A percentile compares a stretch with the other conserved stretches of the same genome.
Evolutionary conservation across 2,113 vertebrate species (phyloP).

Genomic region (Chaetodon auriga): DNA sequence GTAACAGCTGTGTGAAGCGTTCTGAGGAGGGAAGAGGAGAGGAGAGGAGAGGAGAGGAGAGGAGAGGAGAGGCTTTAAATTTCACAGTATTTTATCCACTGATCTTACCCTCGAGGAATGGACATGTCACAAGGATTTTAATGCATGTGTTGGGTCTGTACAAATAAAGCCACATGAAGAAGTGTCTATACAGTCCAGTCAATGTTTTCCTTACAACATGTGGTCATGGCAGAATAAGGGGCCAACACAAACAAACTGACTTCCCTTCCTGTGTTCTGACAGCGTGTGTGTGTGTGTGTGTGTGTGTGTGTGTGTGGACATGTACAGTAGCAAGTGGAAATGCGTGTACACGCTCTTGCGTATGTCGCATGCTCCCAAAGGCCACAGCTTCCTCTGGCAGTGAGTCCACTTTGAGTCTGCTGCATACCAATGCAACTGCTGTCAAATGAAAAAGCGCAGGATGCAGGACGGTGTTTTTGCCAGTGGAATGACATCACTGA

Average conservation of each 20-base stretch:
- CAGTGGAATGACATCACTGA: not conserved
- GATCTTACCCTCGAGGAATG: not conserved
- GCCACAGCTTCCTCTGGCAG: conserved; percentile 26
- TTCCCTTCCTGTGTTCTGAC: conserved; percentile 49
- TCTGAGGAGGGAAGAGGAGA: conserved; percentile 84
- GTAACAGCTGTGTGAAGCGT: conserved; percentile 90
- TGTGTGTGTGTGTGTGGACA: not conserved
- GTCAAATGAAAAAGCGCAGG: not conserved
- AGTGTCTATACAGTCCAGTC: not conserved
- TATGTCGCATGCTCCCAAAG: conserved; percentile 21
- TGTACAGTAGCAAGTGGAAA: conserved; percentile 47
- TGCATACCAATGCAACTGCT: not conserved
- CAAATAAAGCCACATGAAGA: not conserved
- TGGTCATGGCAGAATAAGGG: conserved; percentile 31
- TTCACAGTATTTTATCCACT: not conserved
- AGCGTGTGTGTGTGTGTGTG: conserved; percentile 4
- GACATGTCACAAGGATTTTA: not conserved
- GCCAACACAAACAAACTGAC: conserved; percentile 65
- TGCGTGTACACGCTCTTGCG: conserved; percentile 1
- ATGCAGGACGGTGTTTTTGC: not conserved
- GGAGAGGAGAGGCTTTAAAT: conserved; percentile 43
- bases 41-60: conserved; percentile 71
- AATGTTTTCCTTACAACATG: conserved; percentile 20
- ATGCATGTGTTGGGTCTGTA: not conserved
- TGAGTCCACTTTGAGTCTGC: not conserved